Percentiles rank a stretch among this genome's conserved stretches.
Evolutionary conservation across 2,113 vertebrate genomes (phyloP).

Genomic region (Gadus chalcogrammus): DNA sequence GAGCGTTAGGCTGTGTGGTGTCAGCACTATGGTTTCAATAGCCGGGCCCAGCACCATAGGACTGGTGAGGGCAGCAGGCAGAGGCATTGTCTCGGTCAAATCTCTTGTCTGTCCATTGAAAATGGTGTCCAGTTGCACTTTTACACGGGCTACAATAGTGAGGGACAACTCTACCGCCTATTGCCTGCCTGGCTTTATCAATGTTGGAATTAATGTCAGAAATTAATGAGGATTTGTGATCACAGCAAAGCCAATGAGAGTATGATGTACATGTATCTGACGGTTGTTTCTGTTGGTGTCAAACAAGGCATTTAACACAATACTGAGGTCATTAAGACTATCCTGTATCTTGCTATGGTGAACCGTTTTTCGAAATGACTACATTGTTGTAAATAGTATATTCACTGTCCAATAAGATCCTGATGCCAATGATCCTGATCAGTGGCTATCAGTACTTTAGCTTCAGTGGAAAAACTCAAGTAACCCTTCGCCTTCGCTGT

Average conservation of each 20-base stretch:
- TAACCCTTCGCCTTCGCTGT: not conserved
- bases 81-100: conserved; percentile 62
- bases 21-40: conserved; percentile 67
- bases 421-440: too few relatives aligned
- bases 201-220: not conserved
- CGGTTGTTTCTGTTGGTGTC: too few relatives aligned
- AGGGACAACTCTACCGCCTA: conserved; percentile 61
- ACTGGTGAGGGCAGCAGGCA: conserved; percentile 38
- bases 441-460: too few relatives aligned
- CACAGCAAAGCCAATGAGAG: not conserved
- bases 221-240: not conserved
- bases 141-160: conserved; percentile 52
- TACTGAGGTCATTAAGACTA: too few relatives aligned
- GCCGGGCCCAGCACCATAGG: conserved; percentile 46
- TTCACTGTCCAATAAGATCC: too few relatives aligned
- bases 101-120: conserved; percentile 53
- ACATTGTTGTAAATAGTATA: too few relatives aligned
- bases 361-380: too few relatives aligned
- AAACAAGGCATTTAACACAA: too few relatives aligned
- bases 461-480: not conserved
- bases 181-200: conserved; percentile 26
- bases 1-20: conserved; percentile 49
- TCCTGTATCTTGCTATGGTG: too few relatives aligned
- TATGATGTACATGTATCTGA: too few relatives aligned
- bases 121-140: conserved; percentile 64